Percentiles rank a stretch among this genome's conserved stretches.
Evolutionary conservation across 92 coral and sea anemone species (phyloP).

Genomic region (Ricordea florida): DNA sequence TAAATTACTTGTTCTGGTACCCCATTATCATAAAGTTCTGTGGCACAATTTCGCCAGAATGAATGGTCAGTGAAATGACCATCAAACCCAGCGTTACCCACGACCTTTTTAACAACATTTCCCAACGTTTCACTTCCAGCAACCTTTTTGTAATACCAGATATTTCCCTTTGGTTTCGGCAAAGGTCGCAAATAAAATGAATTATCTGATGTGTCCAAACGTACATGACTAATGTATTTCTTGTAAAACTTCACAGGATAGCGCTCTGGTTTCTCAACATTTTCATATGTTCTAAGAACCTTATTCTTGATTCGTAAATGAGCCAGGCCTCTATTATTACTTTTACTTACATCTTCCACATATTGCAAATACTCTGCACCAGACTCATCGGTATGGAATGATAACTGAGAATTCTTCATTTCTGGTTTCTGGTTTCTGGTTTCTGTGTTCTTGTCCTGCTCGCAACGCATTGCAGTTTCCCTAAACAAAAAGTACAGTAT

Average conservation of each 20-base stretch:
- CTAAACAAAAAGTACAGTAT: conserved; percentile 43
- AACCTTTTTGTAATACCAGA: conserved; percentile 36
- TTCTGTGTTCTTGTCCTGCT: conserved; percentile 70
- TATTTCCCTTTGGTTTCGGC: conserved; percentile 19
- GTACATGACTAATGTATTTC: conserved; percentile 8
- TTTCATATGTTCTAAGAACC: conserved; percentile 27
- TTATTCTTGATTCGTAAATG: conserved; percentile 34
- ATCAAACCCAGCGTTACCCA: too few relatives aligned
- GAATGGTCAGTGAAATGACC: too few relatives aligned
- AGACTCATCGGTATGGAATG: conserved; percentile 42
- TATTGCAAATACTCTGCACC: conserved; percentile 56
- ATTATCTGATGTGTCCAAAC: not conserved
- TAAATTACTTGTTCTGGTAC: too few relatives aligned
- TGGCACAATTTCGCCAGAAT: too few relatives aligned
- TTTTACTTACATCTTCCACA: conserved; percentile 49
- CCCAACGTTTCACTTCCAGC: too few relatives aligned
- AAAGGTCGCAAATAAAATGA: conserved; percentile 34
- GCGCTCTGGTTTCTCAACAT: conserved; percentile 32
- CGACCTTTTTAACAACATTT: too few relatives aligned
- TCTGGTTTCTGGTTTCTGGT: too few relatives aligned
- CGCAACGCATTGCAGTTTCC: conserved; percentile 53
- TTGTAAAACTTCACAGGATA: conserved; percentile 39
- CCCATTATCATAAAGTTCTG: too few relatives aligned
- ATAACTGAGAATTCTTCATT: conserved; percentile 49
- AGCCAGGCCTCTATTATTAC: conserved; percentile 48